Evolutionary conservation across 2,888 invertebrate genomes (phyloP).

Genomic region (Cinara cedri): DNA sequence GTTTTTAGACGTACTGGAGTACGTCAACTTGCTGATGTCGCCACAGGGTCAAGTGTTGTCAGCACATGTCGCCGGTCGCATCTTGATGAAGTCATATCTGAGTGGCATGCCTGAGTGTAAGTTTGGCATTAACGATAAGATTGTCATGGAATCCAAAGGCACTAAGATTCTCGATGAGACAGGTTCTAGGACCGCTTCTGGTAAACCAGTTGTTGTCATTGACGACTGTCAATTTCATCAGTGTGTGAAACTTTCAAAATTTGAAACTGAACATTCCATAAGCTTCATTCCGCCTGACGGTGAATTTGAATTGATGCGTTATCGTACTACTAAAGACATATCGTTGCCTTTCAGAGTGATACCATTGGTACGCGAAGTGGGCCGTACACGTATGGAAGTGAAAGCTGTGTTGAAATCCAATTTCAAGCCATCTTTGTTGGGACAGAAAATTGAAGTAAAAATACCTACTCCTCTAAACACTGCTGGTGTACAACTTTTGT

Average conservation of each 20-base stretch:
- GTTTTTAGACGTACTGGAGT: conserved; percentile 97
- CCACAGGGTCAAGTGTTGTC: conserved; percentile 99
- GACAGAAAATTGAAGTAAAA: conserved; percentile 99
- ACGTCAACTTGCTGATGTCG: conserved; percentile 98
- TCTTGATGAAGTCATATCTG: conserved; percentile 99
- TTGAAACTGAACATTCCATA: conserved; percentile 99
- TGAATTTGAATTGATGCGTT: conserved; percentile 99
- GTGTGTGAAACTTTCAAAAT: conserved; percentile 98
- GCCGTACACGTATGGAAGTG: conserved; percentile 99
- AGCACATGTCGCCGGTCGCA: conserved; percentile 98
- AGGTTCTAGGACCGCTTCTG: conserved; percentile 66
- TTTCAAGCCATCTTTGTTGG: conserved; percentile 96
- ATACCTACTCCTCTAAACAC: conserved; percentile 99
- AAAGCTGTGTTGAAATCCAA: conserved; percentile 99
- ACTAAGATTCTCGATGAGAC: conserved; percentile 64
- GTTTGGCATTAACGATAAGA: conserved; percentile 99
- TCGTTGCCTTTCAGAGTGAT: conserved; percentile 99
- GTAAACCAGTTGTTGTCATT: conserved; percentile 98
- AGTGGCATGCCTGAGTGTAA: conserved; percentile 99
- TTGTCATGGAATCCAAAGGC: conserved; percentile 95
- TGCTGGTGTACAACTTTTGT: conserved; percentile 97
- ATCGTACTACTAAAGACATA: conserved; percentile 99
- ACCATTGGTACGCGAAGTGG: conserved; percentile 96
- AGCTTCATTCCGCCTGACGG: conserved; percentile 99
- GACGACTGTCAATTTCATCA: conserved; percentile 99